Evolutionary conservation across 2,113 vertebrate species (phyloP).

Genomic region (Carettochelys insculpta): DNA sequence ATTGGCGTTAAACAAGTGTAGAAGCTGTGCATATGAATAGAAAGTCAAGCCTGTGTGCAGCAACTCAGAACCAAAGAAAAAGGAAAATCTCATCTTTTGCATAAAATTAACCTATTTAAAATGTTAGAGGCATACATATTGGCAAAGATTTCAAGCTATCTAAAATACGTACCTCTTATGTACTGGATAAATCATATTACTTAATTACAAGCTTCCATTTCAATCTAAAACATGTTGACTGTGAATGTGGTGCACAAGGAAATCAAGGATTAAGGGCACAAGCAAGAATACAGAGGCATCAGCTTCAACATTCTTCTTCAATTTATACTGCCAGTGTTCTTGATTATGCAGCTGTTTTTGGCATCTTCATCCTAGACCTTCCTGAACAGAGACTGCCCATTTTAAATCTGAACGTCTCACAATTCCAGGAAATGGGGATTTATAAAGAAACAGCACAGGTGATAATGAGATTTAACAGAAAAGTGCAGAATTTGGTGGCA

Average conservation of each 20-base stretch:
- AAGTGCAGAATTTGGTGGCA: neutral
- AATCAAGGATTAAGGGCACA: neutral
- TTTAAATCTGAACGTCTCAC: neutral
- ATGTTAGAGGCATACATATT: neutral
- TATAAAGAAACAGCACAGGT: neutral
- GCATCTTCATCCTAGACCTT: neutral
- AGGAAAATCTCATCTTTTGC: neutral
- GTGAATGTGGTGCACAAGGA: neutral
- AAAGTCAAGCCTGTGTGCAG: neutral
- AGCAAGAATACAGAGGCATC: neutral
- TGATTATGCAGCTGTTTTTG: neutral
- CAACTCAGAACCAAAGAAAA: neutral
- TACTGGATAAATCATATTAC: neutral
- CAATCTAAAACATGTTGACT: neutral
- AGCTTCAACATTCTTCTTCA: neutral
- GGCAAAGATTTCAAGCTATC: neutral
- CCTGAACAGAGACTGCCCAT: rapidly evolving
- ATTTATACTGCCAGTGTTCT: neutral
- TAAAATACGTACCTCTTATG: too few species aligned
- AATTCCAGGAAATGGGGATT: neutral
- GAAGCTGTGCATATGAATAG: neutral
- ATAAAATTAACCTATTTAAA: neutral
- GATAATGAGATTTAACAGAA: neutral
- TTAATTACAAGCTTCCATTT: neutral
- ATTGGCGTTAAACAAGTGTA: neutral